These are phyloP conservation scores for Lasioglossum lativentre DNA, from an alignment of 2,888 invertebrate species.

Conservation along the genomic window DNA sequence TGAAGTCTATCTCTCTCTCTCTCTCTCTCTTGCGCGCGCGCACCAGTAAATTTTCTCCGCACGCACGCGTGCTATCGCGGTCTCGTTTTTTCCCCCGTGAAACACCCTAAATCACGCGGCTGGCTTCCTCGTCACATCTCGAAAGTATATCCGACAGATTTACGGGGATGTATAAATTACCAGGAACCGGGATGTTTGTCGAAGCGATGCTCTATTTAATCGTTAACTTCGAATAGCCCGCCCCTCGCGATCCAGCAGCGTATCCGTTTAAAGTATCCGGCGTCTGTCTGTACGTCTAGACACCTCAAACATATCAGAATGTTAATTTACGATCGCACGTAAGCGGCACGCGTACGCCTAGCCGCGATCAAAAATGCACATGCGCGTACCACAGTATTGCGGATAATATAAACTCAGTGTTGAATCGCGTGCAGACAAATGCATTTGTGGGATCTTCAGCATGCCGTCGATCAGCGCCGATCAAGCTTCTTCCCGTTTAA, in stretches of 20 bases:
- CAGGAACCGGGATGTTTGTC: slow-evolving; percentile 46
- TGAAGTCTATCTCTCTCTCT: slow-evolving; percentile 10
- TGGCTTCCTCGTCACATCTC: slow-evolving; percentile 62
- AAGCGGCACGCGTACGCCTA: background rate
- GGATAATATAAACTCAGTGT: slow-evolving; percentile 49
- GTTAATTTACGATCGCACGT: slow-evolving; percentile 26
- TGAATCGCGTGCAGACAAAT: background rate
- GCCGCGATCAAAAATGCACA: background rate
- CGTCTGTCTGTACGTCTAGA: background rate
- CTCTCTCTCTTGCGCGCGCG: too few species aligned
- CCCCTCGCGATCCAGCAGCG: background rate
- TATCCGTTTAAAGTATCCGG: background rate
- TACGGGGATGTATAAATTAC: slow-evolving; percentile 64
- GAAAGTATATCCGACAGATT: slow-evolving; percentile 60
- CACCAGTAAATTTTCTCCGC: slow-evolving; percentile 51
- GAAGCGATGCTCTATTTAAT: slow-evolving; percentile 25
- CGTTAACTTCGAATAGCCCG: slow-evolving; percentile 16
- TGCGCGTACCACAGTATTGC: background rate
- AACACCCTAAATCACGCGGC: slow-evolving; percentile 50
- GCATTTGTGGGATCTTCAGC: background rate
- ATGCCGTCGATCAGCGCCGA: slow-evolving; percentile 46
- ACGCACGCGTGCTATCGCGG: slow-evolving; percentile 48
- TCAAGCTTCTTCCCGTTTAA: background rate
- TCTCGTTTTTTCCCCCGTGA: background rate
- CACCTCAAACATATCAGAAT: background rate